Evolutionary conservation across 2,113 vertebrate genomes (phyloP), one percentile per base, ranked within the genome.

Genomic region (Aegithalos caudatus): DNA sequence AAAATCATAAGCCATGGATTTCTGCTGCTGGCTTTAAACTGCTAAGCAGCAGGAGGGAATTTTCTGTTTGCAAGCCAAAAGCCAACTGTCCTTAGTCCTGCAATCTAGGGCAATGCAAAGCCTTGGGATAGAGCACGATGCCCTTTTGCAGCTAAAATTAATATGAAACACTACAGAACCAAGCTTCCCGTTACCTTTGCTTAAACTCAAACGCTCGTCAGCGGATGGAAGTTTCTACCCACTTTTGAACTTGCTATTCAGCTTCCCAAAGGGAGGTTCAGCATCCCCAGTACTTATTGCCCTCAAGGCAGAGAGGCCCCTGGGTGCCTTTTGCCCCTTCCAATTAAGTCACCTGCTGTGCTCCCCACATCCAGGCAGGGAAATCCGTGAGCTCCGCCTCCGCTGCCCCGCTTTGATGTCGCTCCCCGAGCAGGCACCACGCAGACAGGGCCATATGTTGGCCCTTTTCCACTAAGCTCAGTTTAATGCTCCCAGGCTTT

Each of bases 381-480:
- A 60, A 67, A 76, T 25, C 29, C 2, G 57, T 2, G 29, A 70
- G 72, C 17, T 4, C 29, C 4, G 14, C 57, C 77, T 70, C 85
- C 44, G 35, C 69, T 29, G 29, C 3, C 1, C 54, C 0, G 19
- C 51, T 38, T 54, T 66, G 20, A 7, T 14, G 56, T 3, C 0
- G 1, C 44, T 28, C 42, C 58, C 31, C 0, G 35, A 86, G 89
- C 21, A 8, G 81, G 42, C 38, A 33, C 35, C 95, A 60, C 0
- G 1, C 94, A 80, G 94, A 25, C 81, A 94, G 8, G 28, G 58
- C 88, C 96, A 93, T 94, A 86, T 95, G 94, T 11, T 93, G 86
- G 80, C 64, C 77, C 64, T 78, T 73, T 83, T 13, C 20, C 80
- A 73, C 76, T 48, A 58, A 77, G 76, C 74, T 79, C 81, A 37